Conservation (phyloP, 2,888 invertebrate species). For the Synanthedon andrenaeformis region DNA sequence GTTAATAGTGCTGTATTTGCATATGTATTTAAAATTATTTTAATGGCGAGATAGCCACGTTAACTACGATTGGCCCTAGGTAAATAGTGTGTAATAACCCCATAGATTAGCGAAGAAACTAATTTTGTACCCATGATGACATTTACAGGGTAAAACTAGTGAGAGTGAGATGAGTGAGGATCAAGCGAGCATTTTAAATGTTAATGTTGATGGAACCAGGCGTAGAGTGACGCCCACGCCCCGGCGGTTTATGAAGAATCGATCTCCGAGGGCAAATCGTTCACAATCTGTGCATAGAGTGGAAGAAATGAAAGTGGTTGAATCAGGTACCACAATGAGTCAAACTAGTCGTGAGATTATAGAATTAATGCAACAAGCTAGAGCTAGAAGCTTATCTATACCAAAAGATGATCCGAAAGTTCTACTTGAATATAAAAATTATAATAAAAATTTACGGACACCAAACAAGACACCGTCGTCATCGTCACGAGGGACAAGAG, state of each 20-base stretch:
- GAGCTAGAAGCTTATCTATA: constrained; percentile 62
- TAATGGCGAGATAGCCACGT: constrained; percentile 1
- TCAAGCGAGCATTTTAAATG: constrained; percentile 37
- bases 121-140: constrained; percentile 46
- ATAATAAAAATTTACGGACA: constrained; percentile 61
- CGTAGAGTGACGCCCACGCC: constrained; percentile 55
- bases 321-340: constrained; percentile 54
- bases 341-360: constrained; percentile 61
- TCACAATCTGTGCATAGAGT: constrained; percentile 69
- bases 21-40: constrained; percentile 31
- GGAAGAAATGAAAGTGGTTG: constrained; percentile 40
- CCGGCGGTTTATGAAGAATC: constrained; percentile 51
- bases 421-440: constrained; percentile 39
- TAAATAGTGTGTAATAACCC: constrained; percentile 28
- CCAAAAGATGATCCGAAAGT: constrained; percentile 62
- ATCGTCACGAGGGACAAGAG: constrained; percentile 41
- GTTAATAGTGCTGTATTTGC: constrained; percentile 52
- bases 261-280: constrained; percentile 58
- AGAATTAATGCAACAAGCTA: constrained; percentile 59
- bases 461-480: constrained; percentile 58
- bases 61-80: constrained; percentile 10
- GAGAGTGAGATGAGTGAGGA: constrained; percentile 71
- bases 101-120: constrained; percentile 24
- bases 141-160: constrained; percentile 70
- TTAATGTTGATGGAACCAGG: constrained; percentile 26